Evolutionary conservation across 2,113 vertebrate genomes (phyloP).

Genomic region (Lota lota): DNA sequence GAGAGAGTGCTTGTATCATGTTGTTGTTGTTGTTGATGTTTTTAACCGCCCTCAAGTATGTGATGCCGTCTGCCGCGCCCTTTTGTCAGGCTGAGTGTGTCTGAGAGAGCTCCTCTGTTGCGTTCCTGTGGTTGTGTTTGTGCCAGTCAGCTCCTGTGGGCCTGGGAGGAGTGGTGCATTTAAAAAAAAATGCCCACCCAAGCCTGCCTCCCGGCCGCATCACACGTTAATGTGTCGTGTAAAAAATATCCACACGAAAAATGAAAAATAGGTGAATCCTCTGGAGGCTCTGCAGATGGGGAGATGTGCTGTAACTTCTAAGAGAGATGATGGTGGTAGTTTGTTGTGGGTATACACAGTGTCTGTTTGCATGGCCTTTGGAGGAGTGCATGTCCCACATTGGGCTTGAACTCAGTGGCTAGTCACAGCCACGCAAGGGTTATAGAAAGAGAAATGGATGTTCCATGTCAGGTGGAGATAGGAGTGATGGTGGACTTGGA

Average conservation of each 20-base stretch:
- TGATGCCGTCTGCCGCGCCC: slow-evolving; percentile 56
- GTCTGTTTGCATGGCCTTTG: slow-evolving; percentile 52
- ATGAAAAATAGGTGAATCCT: slow-evolving; percentile 52
- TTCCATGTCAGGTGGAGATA: slow-evolving; percentile 53
- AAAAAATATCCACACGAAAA: slow-evolving; percentile 29
- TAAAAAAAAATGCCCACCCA: slow-evolving; percentile 32
- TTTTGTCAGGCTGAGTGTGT: slow-evolving; percentile 64
- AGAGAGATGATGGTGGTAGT: slow-evolving; percentile 47
- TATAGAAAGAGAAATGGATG: slow-evolving; percentile 42
- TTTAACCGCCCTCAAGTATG: slow-evolving; percentile 51
- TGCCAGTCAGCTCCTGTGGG: slow-evolving; percentile 50
- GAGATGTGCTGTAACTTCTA: slow-evolving; percentile 55
- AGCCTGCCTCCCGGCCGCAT: slow-evolving; percentile 55
- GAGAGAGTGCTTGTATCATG: slow-evolving; percentile 24
- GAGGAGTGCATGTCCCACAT: slow-evolving; percentile 52
- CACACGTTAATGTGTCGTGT: slow-evolving; percentile 72
- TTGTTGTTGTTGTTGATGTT: slow-evolving; percentile 43
- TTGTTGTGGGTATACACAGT: slow-evolving; percentile 61
- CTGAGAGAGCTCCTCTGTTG: slow-evolving; percentile 63
- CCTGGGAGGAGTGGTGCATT: slow-evolving; percentile 51
- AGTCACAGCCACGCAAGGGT: slow-evolving; percentile 37
- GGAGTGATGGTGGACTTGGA: slow-evolving; percentile 54
- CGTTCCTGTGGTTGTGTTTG: slow-evolving; percentile 62
- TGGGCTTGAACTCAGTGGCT: slow-evolving; percentile 37
- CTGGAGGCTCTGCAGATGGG: slow-evolving; percentile 49